Conservation (phyloP, 2,888 invertebrate species). For the Cactoblastis cactorum region DNA sequence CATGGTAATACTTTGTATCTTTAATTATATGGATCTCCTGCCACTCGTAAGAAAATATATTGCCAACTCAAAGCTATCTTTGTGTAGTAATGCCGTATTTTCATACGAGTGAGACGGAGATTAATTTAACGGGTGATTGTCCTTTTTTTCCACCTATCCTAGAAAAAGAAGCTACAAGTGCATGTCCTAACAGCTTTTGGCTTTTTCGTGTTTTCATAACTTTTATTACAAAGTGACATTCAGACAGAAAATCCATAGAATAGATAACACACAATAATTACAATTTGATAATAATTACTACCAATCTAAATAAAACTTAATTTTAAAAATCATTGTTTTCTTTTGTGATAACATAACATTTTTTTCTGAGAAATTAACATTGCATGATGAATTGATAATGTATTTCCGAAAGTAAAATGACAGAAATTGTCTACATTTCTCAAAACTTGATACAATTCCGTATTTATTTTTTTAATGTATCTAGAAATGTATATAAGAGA, state of each 20-base stretch:
- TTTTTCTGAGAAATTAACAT: slow-evolving; percentile 3
- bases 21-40: not conserved
- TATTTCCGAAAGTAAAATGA: not conserved
- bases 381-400: not conserved
- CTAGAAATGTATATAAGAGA: too few relatives aligned
- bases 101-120: not conserved
- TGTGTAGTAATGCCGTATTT: not conserved
- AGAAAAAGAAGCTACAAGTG: slow-evolving; percentile 26
- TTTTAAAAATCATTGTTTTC: not conserved
- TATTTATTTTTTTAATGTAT: too few relatives aligned
- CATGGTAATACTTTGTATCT: not conserved
- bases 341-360: slow-evolving; percentile 1
- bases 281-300: not conserved
- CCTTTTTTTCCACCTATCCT: not conserved
- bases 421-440: too few relatives aligned
- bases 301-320: not conserved
- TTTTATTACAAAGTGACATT: slow-evolving; percentile 5
- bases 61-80: not conserved
- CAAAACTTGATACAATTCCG: too few relatives aligned
- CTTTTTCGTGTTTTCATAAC: slow-evolving; percentile 26
- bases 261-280: not conserved
- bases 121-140: not conserved
- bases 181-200: slow-evolving; percentile 48
- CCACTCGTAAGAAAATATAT: not conserved
- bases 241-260: not conserved